Evolutionary conservation across 2,888 invertebrate genomes (phyloP), one percentile per base, ranked within the genome.

Genomic region (Spilarctia lutea): DNA sequence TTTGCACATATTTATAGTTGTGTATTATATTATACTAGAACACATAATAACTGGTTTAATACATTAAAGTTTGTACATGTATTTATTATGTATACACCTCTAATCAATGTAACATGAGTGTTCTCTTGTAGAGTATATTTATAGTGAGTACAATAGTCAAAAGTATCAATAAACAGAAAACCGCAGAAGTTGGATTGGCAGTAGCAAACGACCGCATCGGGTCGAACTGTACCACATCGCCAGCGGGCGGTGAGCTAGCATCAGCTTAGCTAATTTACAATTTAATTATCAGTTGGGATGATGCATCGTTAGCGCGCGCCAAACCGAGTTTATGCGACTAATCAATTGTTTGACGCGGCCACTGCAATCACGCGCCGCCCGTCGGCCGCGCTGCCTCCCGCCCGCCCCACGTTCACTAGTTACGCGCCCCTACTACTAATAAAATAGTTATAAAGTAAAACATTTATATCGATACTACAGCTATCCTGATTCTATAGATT

Each of bases 331-430:
- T 95, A 96, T 95, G 94, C 94, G 93, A 95, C 95, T 96, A 96
- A 96, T 95, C 96, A 96, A 95, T 95, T 96, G 96, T 95, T 96
- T 95, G 96, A 95, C 94, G 95, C 94, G 94, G 94, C 94, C 93
- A 89, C 87, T 90, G 94, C 95, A 95, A 95, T 95, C 95, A 95
- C 94, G 93, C 90, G 91, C 91, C 89, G 86, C 87, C 85, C 82
- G 83, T 85, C 86, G 85, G 70, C 56, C 65, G 39, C 65, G 67
- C 82, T 83, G 65, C 81, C 87, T 83, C 82, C 84, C 71, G 48
- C 39, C 65, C 80, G 77, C 81, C 83, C 71, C 73, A 66, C 78
- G 68, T 72, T 48, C 66, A 68, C 74, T 77, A 74, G 72, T 67
- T 78, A 73, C 78, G 72, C 71, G 85, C 77, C 73, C 60, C 48